Conservation (phyloP, 2,113 vertebrate species). For the Thunnus thynnus region DNA sequence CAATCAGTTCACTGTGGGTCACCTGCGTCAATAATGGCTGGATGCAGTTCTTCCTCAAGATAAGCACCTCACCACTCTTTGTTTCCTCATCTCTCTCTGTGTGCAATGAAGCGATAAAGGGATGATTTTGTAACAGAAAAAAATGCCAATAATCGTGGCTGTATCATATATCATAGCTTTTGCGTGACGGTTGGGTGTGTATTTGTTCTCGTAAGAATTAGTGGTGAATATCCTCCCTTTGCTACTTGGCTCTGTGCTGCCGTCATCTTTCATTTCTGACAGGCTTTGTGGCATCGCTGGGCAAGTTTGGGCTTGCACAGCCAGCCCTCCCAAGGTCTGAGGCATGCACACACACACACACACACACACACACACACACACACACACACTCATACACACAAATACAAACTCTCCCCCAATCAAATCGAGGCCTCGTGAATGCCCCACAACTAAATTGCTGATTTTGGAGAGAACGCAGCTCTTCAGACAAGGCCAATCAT, state of each 20-base stretch:
- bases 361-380: slow-evolving; percentile 18
- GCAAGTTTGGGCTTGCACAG: slow-evolving; percentile 81
- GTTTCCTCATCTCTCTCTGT: slow-evolving; percentile 36
- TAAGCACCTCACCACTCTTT: slow-evolving; percentile 51
- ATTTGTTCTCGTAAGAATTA: slow-evolving; percentile 58
- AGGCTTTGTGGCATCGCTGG: slow-evolving; percentile 72
- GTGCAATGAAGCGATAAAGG: slow-evolving; percentile 20
- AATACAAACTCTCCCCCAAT: slow-evolving; percentile 75
- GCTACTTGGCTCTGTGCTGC: slow-evolving; percentile 32
- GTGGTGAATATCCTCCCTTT: slow-evolving; percentile 32
- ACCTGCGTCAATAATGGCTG: slow-evolving; percentile 71
- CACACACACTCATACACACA: slow-evolving; percentile 33
- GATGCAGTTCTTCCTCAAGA: slow-evolving; percentile 71
- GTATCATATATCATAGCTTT: slow-evolving; percentile 61
- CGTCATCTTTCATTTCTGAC: slow-evolving; percentile 76
- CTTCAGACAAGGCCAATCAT: slow-evolving; percentile 78
- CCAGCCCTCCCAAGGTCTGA: slow-evolving; percentile 83
- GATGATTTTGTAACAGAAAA: slow-evolving; percentile 39
- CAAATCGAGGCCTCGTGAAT: slow-evolving; percentile 71
- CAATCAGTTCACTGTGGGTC: slow-evolving; percentile 63
- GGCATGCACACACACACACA: slow-evolving; percentile 62
- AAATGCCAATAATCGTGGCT: slow-evolving; percentile 37
- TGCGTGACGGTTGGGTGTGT: slow-evolving; percentile 36
- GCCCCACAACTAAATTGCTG: slow-evolving; percentile 77
- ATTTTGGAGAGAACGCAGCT: slow-evolving; percentile 74